Percentiles rank a stretch among this genome's conserved stretches.
Conservation (phyloP, 2,888 invertebrate genomes). For the Pollenia griseotomentosa region DNA sequence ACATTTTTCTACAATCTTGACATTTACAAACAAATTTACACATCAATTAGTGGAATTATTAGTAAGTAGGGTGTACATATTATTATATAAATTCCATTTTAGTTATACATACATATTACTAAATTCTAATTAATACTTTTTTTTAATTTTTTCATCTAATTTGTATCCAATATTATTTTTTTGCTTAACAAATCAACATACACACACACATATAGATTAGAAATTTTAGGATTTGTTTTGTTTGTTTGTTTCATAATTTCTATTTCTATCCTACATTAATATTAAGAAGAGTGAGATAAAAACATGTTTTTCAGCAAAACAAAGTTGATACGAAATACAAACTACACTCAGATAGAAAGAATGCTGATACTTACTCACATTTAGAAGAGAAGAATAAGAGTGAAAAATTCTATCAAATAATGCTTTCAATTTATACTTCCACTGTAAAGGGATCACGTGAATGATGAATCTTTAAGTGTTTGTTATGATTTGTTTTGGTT, state of each 20-base stretch:
- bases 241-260: constrained; percentile 38
- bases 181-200: constrained; percentile 65
- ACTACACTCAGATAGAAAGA: constrained; percentile 36
- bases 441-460: constrained; percentile 94
- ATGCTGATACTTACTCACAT: constrained; percentile 50
- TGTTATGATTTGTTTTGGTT: constrained; percentile 95
- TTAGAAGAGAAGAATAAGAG: neutral
- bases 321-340: constrained; percentile 32
- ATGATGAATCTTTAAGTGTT: constrained; percentile 95
- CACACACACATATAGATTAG: constrained; percentile 65
- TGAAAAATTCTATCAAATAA: constrained; percentile 10
- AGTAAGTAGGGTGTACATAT: constrained; percentile 5
- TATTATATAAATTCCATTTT: constrained; percentile 58
- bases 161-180: constrained; percentile 40
- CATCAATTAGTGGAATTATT: constrained; percentile 46
- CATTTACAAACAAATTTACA: constrained; percentile 28
- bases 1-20: constrained; percentile 53
- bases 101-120: constrained; percentile 32
- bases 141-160: constrained; percentile 16
- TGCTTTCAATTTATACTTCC: constrained; percentile 85
- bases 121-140: constrained; percentile 68
- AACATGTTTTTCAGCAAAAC: constrained; percentile 35
- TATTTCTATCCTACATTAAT: constrained; percentile 62
- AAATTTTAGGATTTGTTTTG: constrained; percentile 40
- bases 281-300: constrained; percentile 40